These are phyloP conservation scores for Scaptomyza reducta DNA, from an alignment of 2,888 invertebrate species.

Conservation along the genomic window DNA sequence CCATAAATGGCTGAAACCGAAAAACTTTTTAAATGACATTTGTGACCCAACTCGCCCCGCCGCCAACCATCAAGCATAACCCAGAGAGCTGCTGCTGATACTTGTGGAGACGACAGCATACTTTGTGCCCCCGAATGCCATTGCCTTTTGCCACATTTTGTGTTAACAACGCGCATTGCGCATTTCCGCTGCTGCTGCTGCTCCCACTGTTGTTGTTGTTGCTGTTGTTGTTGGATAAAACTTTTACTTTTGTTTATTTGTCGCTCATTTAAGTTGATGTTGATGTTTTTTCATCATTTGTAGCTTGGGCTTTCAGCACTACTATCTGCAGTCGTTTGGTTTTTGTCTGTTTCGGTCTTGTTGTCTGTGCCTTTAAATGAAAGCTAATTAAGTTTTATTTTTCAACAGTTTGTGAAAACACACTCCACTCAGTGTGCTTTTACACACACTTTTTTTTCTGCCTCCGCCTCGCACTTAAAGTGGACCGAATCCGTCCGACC, in stretches of 20 bases:
- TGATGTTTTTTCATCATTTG: constrained; percentile 69
- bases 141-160: constrained; percentile 57
- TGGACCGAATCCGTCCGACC: constrained; percentile 17
- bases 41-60: constrained; percentile 9
- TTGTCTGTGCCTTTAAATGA: constrained; percentile 72
- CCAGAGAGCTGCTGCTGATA: neutral
- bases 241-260: constrained; percentile 77
- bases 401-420: constrained; percentile 66
- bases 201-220: neutral
- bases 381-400: constrained; percentile 79
- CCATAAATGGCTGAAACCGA: constrained; percentile 72
- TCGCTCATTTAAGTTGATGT: constrained; percentile 75
- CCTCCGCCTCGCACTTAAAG: constrained; percentile 41
- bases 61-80: no score
- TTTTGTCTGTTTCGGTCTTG: constrained; percentile 26
- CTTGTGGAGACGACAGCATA: constrained; percentile 26
- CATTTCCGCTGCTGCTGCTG: constrained; percentile 63
- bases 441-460: neutral
- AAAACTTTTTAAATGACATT: constrained; percentile 69
- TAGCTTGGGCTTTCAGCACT: constrained; percentile 38
- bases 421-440: constrained; percentile 36
- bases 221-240: constrained; percentile 47
- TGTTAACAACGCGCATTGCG: constrained; percentile 70
- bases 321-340: constrained; percentile 45
- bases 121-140: neutral